A percentile compares a stretch with the other conserved stretches of the same genome.
Conservation (phyloP, 2,888 invertebrate genomes). For the Troides oblongomaculatus region DNA sequence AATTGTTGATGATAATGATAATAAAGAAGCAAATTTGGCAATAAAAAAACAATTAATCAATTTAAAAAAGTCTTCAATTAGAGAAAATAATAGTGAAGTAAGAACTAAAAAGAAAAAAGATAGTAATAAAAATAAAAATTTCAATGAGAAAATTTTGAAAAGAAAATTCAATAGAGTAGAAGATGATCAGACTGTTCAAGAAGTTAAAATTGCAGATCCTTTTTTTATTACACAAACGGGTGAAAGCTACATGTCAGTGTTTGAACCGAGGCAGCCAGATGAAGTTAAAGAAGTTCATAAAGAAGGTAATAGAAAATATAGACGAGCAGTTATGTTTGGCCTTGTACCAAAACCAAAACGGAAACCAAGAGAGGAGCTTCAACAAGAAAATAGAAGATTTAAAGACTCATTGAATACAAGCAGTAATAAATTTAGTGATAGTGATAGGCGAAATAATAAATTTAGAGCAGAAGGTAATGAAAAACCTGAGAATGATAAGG, state of each 20-base stretch:
- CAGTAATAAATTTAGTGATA: slow-evolving; percentile 35
- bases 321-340: slow-evolving; percentile 73
- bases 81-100: background rate
- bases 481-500: slow-evolving; percentile 34
- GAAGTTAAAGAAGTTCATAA: slow-evolving; percentile 67
- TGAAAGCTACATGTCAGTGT: slow-evolving; percentile 69
- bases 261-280: slow-evolving; percentile 68
- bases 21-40: background rate
- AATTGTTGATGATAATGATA: slow-evolving; percentile 5
- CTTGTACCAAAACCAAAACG: slow-evolving; percentile 59
- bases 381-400: slow-evolving; percentile 33
- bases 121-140: slow-evolving; percentile 58
- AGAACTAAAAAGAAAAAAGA: slow-evolving; percentile 54
- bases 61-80: too few relatives aligned
- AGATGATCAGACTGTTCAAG: slow-evolving; percentile 38
- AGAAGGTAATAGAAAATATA: slow-evolving; percentile 65
- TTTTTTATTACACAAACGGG: slow-evolving; percentile 72
- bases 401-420: slow-evolving; percentile 34
- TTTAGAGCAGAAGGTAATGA: slow-evolving; percentile 29
- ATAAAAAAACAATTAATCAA: too few relatives aligned
- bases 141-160: slow-evolving; percentile 60
- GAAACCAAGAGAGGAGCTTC: slow-evolving; percentile 39
- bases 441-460: background rate
- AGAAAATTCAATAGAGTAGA: slow-evolving; percentile 58
- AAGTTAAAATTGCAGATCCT: slow-evolving; percentile 65